Evolutionary conservation across 2,888 invertebrate genomes (phyloP).

Genomic region (Tetanocera ferruginea): DNA sequence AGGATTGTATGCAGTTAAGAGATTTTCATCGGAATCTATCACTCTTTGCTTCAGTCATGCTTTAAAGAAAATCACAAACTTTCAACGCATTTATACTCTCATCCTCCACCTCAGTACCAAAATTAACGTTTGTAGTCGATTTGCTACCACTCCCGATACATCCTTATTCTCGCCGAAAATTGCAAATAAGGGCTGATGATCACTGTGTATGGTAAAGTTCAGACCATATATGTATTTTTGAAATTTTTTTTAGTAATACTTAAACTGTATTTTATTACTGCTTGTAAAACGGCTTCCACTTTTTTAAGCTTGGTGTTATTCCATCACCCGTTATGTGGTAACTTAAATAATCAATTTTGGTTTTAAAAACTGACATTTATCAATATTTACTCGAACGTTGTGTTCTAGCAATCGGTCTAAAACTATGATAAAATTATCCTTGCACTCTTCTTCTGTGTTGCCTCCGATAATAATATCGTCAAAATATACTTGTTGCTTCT

Average conservation of each 20-base stretch:
- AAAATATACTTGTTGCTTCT: constrained; percentile 26
- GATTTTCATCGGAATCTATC: no score
- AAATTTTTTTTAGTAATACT: constrained; percentile 16
- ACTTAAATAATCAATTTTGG: no score
- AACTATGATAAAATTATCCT: not conserved
- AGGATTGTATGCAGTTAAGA: no score
- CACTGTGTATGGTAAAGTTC: constrained; percentile 20
- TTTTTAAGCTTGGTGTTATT: constrained; percentile 21
- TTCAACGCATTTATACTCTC: no score
- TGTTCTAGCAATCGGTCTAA: no score
- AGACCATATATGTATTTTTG: constrained; percentile 31
- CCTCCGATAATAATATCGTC: constrained; percentile 36
- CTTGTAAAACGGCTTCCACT: constrained; percentile 11
- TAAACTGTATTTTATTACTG: constrained; percentile 15
- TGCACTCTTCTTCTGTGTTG: not conserved
- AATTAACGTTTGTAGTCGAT: constrained; percentile 2
- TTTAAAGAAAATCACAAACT: no score
- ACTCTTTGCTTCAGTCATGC: no score
- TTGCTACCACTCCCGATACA: not conserved
- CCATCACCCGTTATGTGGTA: constrained; percentile 30
- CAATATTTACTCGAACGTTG: no score
- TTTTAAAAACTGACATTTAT: no score
- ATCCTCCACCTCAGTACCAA: not conserved
- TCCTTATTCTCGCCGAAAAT: constrained; percentile 26
- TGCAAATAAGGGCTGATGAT: constrained; percentile 1